Base-by-base conservation (phyloP, 2,113 vertebrate genomes). In the Myodes glareolus region DNA sequence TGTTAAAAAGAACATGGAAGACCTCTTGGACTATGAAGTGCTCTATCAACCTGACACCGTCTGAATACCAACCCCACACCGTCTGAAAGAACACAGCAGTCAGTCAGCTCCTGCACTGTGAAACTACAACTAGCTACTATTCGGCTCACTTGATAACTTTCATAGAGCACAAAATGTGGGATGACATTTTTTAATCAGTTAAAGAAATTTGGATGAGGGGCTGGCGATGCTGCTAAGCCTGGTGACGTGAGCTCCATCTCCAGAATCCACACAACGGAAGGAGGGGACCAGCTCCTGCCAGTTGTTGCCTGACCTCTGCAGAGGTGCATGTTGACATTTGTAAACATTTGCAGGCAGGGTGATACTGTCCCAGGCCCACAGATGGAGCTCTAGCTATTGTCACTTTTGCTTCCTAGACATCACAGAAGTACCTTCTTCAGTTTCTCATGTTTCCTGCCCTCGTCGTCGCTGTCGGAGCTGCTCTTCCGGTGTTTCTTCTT, bases 371-470 rank as follows among this genome's bases (percentile, higher is more conserved):
- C 70, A 58, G 25, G 29, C 8, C 19, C 70, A 52, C 14, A 77
- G 33, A 73, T 42, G 81, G 45, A 55, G 87, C 19, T 27, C 10
- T 27, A n/a, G 23, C 11, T 80, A 9, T 27, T 50, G 92, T 73
- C 55, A 82, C 9, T 94, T 88, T 89, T 23, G 65, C 82, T 65
- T 68, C 36, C 63, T 72, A 61, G 67, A 86, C 8, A 87, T n/a
- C 52, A 92, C 4, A 84, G 16, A 65, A 19, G 16, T 36, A 99
- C 99, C 99, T 99, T 99, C 97, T 99, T 99, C 92, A 99, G 98
- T 97, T 99, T 99, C 96, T 99, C 99, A 81, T 99, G 99, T 97
- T 99, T 99, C 98, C 99, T 99, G 75, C 99, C 99, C 87, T 99
- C 99, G 19, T 99, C 99, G 10, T 99, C 99, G 96, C 99, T 99